Evolutionary conservation across 2,113 vertebrate genomes (phyloP), one percentile per base, ranked within the genome.

Genomic region (Tiliqua scincoides): DNA sequence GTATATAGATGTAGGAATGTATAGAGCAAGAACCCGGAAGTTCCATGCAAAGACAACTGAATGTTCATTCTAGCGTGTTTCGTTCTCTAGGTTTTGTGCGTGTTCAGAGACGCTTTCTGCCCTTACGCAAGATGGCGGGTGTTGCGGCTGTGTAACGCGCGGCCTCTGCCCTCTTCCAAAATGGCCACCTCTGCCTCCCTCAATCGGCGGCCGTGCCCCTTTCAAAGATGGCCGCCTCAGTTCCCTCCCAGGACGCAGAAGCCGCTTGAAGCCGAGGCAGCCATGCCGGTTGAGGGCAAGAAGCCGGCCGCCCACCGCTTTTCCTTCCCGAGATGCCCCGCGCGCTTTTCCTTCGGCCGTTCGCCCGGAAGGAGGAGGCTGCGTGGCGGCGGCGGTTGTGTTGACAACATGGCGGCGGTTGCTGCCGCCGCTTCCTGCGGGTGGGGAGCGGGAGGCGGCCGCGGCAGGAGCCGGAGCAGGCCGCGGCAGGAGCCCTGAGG

Each of bases 391-490:
- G 52, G 70, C 82, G 52, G 92, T 21, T 40, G 59, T 98, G 97
- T 98, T 98, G 97, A 98, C 97, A 98, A 97, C 90, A 98, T 98
- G 98, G 97, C 97, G 87, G 97, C 95, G 72, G 95, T 93, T 86
- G 91, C 92, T 83, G 90, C 93, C 89, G 92, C 90, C 89, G 92
- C 90, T 88, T 88, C 91, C 90, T 86, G 88, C 83, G 93, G 88
- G 85, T 85, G 90, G 89, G 91, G 93, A 91, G 54, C 67, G 27
- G 94, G 96, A 92, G 95, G 92, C 25, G 91, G 91, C 90, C 11
- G 77, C 59, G 32, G 77, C 10, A 52, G 59, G 25, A 90, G 93
- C 87, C 79, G 91, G 88, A 83, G 88, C 90, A 85, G 43, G 84
- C 86, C 73, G 94, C 54, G 84, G 89, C 94, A 84, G 90, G 90